Conservation (phyloP, 2,888 invertebrate genomes). For the Drosophila mayaguana region DNA sequence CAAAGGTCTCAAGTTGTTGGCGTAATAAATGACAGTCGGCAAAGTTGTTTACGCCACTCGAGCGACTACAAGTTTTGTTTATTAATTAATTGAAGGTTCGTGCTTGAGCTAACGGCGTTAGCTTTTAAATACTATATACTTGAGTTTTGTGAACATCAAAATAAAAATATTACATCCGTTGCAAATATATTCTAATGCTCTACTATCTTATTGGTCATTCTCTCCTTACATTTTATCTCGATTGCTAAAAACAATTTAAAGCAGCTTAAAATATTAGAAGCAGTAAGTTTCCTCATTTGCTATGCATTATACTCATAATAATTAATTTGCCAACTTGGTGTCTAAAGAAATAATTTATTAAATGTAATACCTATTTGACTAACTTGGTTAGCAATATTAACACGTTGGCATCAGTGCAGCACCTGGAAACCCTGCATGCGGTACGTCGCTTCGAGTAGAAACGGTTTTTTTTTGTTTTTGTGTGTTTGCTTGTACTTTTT, state of each 20-base stretch:
- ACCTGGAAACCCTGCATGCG: conserved; percentile 26
- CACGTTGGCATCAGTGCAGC: not conserved
- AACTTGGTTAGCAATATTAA: conserved; percentile 1
- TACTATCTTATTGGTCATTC: not conserved
- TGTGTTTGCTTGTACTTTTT: not conserved
- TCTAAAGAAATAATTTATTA: conserved; percentile 9
- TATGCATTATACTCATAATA: not conserved
- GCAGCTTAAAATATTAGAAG: not conserved
- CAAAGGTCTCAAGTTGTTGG: conserved; percentile 51
- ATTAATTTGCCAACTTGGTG: not conserved
- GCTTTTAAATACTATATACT: not conserved
- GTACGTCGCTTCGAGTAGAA: conserved; percentile 3
- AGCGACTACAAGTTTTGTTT: conserved; percentile 71
- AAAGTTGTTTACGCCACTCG: conserved; percentile 55
- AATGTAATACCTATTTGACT: conserved; percentile 18
- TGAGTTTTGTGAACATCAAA: conserved; percentile 11
- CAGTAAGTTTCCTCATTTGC: not conserved
- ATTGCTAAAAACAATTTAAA: not conserved
- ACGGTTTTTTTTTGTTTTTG: conserved; percentile 3
- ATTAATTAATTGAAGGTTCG: conserved; percentile 73
- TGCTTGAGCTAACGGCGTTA: conserved; percentile 19
- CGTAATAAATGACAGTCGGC: conserved; percentile 68
- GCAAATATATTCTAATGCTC: not conserved
- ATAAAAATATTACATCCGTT: not conserved
- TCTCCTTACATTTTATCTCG: not conserved